Base-by-base conservation (phyloP, 2,113 vertebrate genomes). In the Dromas ardeola region DNA sequence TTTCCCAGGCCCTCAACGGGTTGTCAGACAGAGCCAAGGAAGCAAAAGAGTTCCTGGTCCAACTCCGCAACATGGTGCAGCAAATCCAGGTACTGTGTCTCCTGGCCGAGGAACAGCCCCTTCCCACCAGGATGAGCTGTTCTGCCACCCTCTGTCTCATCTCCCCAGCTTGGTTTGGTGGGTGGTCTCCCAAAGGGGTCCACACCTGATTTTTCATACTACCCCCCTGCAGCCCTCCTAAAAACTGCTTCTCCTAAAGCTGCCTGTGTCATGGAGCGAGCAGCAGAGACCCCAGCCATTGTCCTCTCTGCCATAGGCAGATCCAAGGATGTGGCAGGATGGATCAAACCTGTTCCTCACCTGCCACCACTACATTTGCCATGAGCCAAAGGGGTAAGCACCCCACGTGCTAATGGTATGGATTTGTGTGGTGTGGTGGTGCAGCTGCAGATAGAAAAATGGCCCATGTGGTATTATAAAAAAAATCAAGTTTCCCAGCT, bases 21-120 rank as follows among this genome's bases (percentile, higher is more conserved):
- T 98, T 99, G 92, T 99, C 99, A 15, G 99, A 99, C 97, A 98
- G 99, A 97, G 99, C 99, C 93, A 99, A 99, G 29, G 99, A 99
- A 93, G 99, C 99, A 61, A 99, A 99, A 97, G 99, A 99, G 93
- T 99, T 99, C 94, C 98, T 99, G 95, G 98, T 99, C 8, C 99
- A 99, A 78, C 99, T 99, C 66, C 98, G 99, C 79, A 99, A 99
- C 97, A 99, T 99, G 99, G 99, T 99, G 61, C 99, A 99, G 97
- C 99, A 99, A 93, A 99, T 99, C 97, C 99, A 99, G 99, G 99
- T 99, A 99, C 4, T 1, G 91, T 34, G 11, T 22, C 14, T 52
- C 26, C 74, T 15, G 30, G 40, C 22, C 3, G 9, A 43, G 81
- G 29, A 70, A 2, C 78, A 27, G 27, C 49, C 55, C 36, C 78